phyloP scores from a whole-genome alignment of 2,888 invertebrate species.

The Limenitis camilla region DNA sequence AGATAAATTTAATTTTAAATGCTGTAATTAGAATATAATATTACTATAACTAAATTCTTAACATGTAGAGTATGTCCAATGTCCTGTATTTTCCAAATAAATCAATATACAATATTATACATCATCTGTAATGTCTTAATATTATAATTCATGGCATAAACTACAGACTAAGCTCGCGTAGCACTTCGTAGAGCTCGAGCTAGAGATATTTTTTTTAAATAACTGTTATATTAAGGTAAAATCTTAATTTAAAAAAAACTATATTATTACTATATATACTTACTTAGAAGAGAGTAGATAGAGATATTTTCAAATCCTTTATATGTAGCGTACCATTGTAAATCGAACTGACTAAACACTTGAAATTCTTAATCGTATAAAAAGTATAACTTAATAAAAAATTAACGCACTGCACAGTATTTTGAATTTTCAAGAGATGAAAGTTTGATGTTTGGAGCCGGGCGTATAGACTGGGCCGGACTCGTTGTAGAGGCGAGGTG shows the following conservation, averaged over 20 bases:
- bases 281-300: conserved; percentile 14
- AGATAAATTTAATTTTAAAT: too few species aligned
- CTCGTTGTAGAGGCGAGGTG: conserved; percentile 34
- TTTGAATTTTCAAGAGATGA: conserved; percentile 45
- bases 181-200: too few species aligned
- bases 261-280: background rate
- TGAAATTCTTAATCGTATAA: conserved; percentile 14
- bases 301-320: conserved; percentile 16
- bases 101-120: too few species aligned
- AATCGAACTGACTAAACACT: conserved; percentile 7
- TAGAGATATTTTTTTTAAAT: too few species aligned
- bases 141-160: too few species aligned
- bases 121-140: too few species aligned
- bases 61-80: too few species aligned
- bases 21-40: too few species aligned
- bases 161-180: too few species aligned
- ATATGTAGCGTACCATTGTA: conserved; percentile 19
- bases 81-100: too few species aligned
- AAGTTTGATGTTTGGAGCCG: conserved; percentile 51
- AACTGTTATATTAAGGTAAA: background rate
- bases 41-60: too few species aligned
- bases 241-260: background rate
- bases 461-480: conserved; percentile 36
- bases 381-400: conserved; percentile 8
- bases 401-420: conserved; percentile 46